These are phyloP conservation scores for Gandaritis pyraliata DNA, from an alignment of 2,888 invertebrate genomes.

Conservation along the genomic window DNA sequence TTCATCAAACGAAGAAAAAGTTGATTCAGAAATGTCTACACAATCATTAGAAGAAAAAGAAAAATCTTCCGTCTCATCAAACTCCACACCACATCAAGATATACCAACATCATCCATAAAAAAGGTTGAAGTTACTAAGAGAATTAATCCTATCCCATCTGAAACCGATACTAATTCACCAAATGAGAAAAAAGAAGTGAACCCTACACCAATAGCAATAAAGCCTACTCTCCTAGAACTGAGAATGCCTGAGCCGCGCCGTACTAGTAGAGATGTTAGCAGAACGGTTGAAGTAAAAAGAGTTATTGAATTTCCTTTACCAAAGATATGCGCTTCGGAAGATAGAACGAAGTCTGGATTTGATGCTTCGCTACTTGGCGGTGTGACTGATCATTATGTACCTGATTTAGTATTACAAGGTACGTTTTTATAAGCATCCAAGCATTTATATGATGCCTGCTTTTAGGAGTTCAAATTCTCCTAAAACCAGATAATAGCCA, in stretches of 20 bases:
- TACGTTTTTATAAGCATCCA: conserved; percentile 39
- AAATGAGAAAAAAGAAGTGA: conserved; percentile 13
- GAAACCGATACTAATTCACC: background rate
- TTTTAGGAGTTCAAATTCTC: too few relatives aligned
- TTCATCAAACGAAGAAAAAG: conserved; percentile 18
- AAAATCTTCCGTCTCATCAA: background rate
- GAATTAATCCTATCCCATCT: background rate
- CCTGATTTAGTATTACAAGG: conserved; percentile 91
- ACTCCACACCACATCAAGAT: background rate
- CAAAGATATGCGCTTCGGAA: conserved; percentile 52
- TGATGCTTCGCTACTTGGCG: conserved; percentile 85
- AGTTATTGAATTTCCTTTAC: conserved; percentile 85
- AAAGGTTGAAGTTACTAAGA: background rate
- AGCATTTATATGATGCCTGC: too few relatives aligned
- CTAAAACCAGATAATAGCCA: too few relatives aligned
- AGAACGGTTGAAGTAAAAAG: conserved; percentile 61
- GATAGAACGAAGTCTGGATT: conserved; percentile 70
- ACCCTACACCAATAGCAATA: conserved; percentile 1
- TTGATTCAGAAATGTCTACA: conserved; percentile 7
- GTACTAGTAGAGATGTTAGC: conserved; percentile 40
- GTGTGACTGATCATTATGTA: conserved; percentile 87
- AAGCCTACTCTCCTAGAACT: conserved; percentile 39
- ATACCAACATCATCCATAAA: background rate
- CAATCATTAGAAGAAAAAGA: conserved; percentile 10
- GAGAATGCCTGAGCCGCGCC: conserved; percentile 42